A percentile compares a stretch with the other conserved stretches of the same genome.
Conservation (phyloP, 2,113 vertebrate genomes). For the Heloderma charlesbogerti region DNA sequence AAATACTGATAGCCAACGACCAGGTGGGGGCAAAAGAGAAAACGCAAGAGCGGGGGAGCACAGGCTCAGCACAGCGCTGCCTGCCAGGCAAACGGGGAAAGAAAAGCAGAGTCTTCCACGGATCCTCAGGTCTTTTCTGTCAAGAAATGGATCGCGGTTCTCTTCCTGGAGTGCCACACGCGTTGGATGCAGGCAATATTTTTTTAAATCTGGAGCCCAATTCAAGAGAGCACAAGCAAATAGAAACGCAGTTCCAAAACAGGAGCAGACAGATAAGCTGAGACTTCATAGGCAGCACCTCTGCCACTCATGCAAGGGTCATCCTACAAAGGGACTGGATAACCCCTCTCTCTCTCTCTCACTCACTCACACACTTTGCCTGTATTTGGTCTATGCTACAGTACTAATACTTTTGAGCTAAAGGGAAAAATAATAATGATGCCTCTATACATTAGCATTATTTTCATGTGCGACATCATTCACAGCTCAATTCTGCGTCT, state of each 20-base stretch:
- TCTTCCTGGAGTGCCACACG: neutral
- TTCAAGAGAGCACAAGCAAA: neutral
- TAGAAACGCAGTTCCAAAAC: neutral
- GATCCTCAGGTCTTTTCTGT: too few species aligned
- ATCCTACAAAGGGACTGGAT: neutral
- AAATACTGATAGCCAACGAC: too few species aligned
- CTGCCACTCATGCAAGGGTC: neutral
- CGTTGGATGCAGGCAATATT: neutral
- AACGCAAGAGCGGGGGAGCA: too few species aligned
- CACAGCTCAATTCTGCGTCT: constrained; percentile 71
- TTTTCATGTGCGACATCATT: constrained; percentile 77
- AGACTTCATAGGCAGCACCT: neutral
- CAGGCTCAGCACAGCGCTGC: too few species aligned
- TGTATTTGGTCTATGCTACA: constrained; percentile 86
- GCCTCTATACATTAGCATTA: constrained; percentile 76
- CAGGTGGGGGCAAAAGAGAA: too few species aligned
- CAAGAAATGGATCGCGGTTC: neutral
- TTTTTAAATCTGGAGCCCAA: too few species aligned
- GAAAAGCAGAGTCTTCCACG: too few species aligned
- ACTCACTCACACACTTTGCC: constrained; percentile 32
- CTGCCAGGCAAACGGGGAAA: too few species aligned
- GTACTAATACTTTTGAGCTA: constrained; percentile 82
- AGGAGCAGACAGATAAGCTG: too few species aligned
- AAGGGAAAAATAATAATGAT: constrained; percentile 66
- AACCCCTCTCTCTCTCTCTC: neutral